Percentiles rank a stretch among this genome's conserved stretches.
Conservation (phyloP, 2,797 vertebrate genomes). For the Melanotaenia boesemani region DNA sequence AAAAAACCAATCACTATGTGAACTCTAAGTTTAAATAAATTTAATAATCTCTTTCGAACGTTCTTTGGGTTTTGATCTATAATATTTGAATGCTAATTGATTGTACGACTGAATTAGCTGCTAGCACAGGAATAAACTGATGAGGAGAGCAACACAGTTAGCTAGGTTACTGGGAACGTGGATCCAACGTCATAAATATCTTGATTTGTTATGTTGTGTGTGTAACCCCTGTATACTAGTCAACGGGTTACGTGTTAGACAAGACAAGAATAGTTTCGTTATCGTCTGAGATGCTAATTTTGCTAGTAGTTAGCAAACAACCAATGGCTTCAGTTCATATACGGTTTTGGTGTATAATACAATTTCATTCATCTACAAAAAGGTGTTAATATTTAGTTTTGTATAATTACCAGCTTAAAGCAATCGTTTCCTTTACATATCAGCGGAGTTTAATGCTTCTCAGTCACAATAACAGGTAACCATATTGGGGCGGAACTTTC, state of each 20-base stretch:
- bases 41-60: background rate
- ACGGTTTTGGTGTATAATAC: background rate
- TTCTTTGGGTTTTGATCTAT: background rate
- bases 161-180: background rate
- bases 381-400: rapidly evolving
- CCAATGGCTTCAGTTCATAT: background rate
- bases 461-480: slow-evolving; percentile 1
- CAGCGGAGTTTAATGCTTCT: background rate
- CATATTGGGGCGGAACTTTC: slow-evolving; percentile 38
- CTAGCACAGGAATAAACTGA: background rate
- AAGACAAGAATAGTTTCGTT: background rate
- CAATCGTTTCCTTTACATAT: background rate
- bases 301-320: slow-evolving; percentile 10
- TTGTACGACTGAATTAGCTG: background rate
- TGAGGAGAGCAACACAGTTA: too few species aligned
- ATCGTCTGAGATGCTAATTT: background rate
- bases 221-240: background rate
- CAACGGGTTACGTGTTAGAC: background rate
- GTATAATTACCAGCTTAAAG: background rate
- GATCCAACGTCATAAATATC: background rate
- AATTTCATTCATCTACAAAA: background rate
- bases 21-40: background rate
- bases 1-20: background rate
- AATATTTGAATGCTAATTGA: background rate
- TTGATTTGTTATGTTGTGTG: too few species aligned